Conservation (phyloP, 1,140 invertebrate genomes). For the Zeugodacus cucurbitae region DNA sequence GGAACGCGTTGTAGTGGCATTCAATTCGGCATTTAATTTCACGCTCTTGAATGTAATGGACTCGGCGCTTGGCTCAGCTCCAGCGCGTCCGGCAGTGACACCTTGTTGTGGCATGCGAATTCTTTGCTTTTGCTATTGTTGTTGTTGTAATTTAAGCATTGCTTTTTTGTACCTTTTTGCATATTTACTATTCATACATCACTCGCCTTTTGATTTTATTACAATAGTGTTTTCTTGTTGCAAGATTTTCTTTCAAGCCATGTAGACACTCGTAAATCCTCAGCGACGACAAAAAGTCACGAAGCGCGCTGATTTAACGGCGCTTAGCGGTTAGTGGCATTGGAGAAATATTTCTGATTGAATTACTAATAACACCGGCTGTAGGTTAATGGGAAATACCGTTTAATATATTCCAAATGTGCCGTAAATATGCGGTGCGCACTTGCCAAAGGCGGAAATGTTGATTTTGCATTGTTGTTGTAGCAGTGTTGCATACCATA, state of each 20-base stretch:
- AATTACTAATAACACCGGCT: background rate
- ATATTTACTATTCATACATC: background rate
- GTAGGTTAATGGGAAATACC: background rate
- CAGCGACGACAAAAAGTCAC: background rate
- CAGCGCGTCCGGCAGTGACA: background rate
- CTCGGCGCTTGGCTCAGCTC: background rate
- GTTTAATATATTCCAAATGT: background rate
- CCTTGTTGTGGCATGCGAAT: slow-evolving; percentile 10
- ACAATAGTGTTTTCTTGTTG: background rate
- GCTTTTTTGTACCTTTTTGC: background rate
- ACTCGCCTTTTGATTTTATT: background rate
- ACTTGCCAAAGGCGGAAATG: background rate
- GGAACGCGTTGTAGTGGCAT: background rate
- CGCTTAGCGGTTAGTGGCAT: background rate
- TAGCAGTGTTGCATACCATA: background rate
- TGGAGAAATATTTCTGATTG: background rate
- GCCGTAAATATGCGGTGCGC: background rate
- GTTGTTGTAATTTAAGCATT: background rate
- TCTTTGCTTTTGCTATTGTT: background rate
- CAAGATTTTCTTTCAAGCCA: background rate
- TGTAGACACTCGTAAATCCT: background rate
- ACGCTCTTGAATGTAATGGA: background rate
- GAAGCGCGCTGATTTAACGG: background rate
- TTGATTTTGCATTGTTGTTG: background rate
- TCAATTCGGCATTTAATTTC: slow-evolving; percentile 15